Conservation (phyloP, 2,113 vertebrate species). For the Isurus oxyrinchus region DNA sequence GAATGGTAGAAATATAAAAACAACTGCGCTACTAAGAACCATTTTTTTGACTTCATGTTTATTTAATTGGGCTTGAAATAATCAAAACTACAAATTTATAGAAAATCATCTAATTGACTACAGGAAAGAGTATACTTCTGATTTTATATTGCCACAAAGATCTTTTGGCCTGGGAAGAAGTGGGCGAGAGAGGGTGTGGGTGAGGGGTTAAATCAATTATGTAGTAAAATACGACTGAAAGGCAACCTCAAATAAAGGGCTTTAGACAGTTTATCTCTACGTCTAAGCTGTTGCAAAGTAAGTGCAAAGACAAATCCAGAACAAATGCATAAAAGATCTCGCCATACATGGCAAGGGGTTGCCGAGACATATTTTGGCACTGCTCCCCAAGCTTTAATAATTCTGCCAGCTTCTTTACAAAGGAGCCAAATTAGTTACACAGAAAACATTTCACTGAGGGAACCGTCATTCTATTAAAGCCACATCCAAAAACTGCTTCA, state of each 20-base stretch:
- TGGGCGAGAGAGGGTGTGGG: neutral
- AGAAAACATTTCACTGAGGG: slow-evolving; percentile 8
- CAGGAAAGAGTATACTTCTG: neutral
- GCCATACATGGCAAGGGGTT: neutral
- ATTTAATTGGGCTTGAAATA: neutral
- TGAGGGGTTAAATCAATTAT: neutral
- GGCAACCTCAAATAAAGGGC: neutral
- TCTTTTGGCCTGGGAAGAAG: neutral
- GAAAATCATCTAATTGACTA: neutral
- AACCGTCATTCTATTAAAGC: slow-evolving; percentile 18
- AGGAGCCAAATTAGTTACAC: slow-evolving; percentile 20
- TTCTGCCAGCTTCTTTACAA: slow-evolving; percentile 7
- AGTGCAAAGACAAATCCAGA: neutral
- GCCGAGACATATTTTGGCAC: neutral
- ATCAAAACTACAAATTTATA: neutral
- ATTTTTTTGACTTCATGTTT: neutral
- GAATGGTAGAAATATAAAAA: neutral
- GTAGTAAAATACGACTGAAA: slow-evolving; percentile 8
- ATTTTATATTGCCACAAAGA: neutral
- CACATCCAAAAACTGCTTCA: neutral
- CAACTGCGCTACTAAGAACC: neutral
- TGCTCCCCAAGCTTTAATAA: slow-evolving; percentile 15
- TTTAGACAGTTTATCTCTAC: neutral
- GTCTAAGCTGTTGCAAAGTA: slow-evolving; percentile 17
- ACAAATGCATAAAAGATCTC: neutral